Evolutionary conservation across 2,888 invertebrate species (phyloP), one percentile per base, ranked within the genome.

Genomic region (Lysandra bellargus): DNA sequence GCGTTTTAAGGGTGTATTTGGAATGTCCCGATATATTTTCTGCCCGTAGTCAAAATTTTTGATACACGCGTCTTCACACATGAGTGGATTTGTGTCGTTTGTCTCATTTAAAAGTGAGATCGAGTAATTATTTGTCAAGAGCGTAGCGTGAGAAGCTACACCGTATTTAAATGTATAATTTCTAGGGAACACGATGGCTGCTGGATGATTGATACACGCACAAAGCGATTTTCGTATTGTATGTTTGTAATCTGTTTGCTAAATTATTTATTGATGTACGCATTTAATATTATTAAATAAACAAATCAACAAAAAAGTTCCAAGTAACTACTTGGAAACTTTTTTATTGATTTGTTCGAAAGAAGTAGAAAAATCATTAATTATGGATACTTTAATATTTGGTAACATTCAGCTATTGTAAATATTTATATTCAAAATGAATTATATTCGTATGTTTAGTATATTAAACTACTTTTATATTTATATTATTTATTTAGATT

Each of bases 71-170:
- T 87, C 89, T 92, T 90, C 87, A 92, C 90, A 88, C 88, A 88
- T 92, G 92, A 93, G 87, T 88, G 89, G 91, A 92, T 93, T 90
- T 86, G 74, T 85, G 87, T 88, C 89, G 90, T 93, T 93, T 92
- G 88, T 93, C 92, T 91, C 91, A 89, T 91, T 93, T 91, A 90
- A 87, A 90, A 88, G 87, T 89, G 87, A 86, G 87, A 87, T 88
- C 87, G 30, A 87, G 87, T 89, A 90, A 91, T 91, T 91, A 91
- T 90, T 91, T 88, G 86, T 86, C 88, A 90, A 89, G 89, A 86
- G 85, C 82, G 83, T 80, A 89, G 88, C 92, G 92, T 93, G 92
- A 89, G 92, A 92, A 91, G 60, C 57, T 44, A 69, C 69, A 49
- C 49, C 14, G 14, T 69, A 53, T 78, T 64, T 37, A 78, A 78